Conservation (phyloP, 1,140 invertebrate genomes). For the Leptopilina clavipes region DNA sequence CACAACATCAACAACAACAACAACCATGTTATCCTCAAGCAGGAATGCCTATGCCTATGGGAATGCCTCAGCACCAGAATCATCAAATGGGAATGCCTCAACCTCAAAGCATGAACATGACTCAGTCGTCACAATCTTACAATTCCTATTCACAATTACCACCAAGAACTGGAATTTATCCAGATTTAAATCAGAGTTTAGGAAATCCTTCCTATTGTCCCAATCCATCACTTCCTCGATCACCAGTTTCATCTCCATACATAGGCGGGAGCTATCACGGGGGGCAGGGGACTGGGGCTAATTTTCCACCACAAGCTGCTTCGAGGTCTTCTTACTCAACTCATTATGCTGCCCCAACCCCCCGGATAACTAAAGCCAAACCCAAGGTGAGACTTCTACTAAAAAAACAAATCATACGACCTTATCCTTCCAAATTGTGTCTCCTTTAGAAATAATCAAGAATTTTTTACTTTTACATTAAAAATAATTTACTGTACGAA, state of each 20-base stretch:
- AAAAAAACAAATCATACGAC: neutral
- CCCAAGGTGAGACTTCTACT: slow-evolving; percentile 63
- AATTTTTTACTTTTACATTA: too few species aligned
- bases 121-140: slow-evolving; percentile 33
- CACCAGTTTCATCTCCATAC: slow-evolving; percentile 48
- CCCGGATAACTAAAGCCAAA: slow-evolving; percentile 55
- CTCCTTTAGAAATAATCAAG: too few species aligned
- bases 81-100: slow-evolving; percentile 40
- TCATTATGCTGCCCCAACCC: slow-evolving; percentile 54
- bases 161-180: slow-evolving; percentile 58
- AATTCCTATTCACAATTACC: slow-evolving; percentile 47
- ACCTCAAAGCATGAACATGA: slow-evolving; percentile 5
- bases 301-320: slow-evolving; percentile 54
- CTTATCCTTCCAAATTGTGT: slow-evolving; percentile 18
- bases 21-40: slow-evolving; percentile 46
- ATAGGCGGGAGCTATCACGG: slow-evolving; percentile 62
- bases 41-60: slow-evolving; percentile 40
- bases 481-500: too few species aligned
- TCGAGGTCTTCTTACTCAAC: slow-evolving; percentile 42
- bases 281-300: slow-evolving; percentile 62
- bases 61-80: slow-evolving; percentile 36
- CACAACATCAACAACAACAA: slow-evolving; percentile 10
- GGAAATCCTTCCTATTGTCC: slow-evolving; percentile 22
- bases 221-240: neutral
- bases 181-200: slow-evolving; percentile 49